These are phyloP conservation scores for Watsonalla cultraria DNA, from an alignment of 2,888 invertebrate species.

Conservation along the genomic window DNA sequence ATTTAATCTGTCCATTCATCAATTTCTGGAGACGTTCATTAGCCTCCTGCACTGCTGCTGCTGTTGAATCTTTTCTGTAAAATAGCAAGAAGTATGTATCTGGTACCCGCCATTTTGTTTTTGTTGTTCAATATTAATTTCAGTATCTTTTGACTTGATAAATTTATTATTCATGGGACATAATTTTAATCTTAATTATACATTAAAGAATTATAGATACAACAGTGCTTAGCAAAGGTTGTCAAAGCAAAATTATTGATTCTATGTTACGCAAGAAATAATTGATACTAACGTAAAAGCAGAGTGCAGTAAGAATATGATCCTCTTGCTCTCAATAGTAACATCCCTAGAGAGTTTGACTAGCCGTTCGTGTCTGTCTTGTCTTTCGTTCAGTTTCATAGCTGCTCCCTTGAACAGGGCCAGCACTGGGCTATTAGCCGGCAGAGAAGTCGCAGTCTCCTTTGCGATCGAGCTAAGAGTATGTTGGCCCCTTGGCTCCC, in stretches of 20 bases:
- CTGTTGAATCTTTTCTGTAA: constrained; percentile 55
- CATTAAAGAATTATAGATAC: too few relatives aligned
- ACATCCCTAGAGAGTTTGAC: constrained; percentile 90
- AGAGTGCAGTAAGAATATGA: constrained; percentile 91
- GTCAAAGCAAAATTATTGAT: too few relatives aligned
- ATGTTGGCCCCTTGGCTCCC: constrained; percentile 26
- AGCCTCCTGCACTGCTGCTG: constrained; percentile 68
- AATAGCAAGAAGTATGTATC: constrained; percentile 1
- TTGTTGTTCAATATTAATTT: too few relatives aligned
- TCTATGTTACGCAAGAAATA: neutral
- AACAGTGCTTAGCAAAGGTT: too few relatives aligned
- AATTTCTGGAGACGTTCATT: constrained; percentile 82
- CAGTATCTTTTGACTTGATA: too few relatives aligned
- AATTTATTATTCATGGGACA: neutral
- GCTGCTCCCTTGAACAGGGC: constrained; percentile 82
- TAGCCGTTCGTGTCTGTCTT: constrained; percentile 90
- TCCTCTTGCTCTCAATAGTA: constrained; percentile 93
- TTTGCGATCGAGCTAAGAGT: constrained; percentile 49
- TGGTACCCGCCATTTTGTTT: too few relatives aligned
- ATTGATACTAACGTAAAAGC: constrained; percentile 68
- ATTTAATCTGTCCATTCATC: constrained; percentile 64
- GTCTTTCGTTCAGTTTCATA: constrained; percentile 83
- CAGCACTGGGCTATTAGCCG: constrained; percentile 72
- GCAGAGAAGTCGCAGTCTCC: constrained; percentile 43
- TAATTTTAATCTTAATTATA: neutral